These are phyloP conservation scores for Anoplopoma fimbria DNA, from an alignment of 2,113 vertebrate species.

Conservation along the genomic window DNA sequence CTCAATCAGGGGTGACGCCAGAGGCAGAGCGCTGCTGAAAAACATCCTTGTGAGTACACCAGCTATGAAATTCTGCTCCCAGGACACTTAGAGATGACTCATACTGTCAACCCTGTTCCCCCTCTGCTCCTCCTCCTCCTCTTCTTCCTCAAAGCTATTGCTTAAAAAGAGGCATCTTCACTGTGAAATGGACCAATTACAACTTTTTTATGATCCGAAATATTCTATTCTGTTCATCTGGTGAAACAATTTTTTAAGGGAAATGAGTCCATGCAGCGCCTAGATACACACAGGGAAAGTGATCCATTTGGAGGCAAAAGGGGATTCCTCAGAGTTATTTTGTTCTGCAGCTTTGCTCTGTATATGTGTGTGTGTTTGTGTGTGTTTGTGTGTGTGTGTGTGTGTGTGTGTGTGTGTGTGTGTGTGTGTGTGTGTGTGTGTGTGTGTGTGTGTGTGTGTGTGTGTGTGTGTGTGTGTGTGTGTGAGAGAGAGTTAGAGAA, in stretches of 20 bases:
- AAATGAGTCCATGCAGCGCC: constrained; percentile 49
- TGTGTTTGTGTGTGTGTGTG: constrained; percentile 23
- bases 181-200: constrained; percentile 34
- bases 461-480: constrained; percentile 30
- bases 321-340: constrained; percentile 53
- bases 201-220: constrained; percentile 27
- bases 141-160: neutral
- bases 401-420: constrained; percentile 31
- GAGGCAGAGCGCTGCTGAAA: neutral
- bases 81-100: constrained; percentile 56
- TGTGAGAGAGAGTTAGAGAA: neutral
- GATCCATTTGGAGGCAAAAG: constrained; percentile 46
- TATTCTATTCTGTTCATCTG: constrained; percentile 22
- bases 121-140: neutral
- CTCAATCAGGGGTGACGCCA: constrained; percentile 36
- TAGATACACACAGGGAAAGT: constrained; percentile 46
- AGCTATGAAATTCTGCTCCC: constrained; percentile 38
- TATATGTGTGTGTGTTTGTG: too few relatives aligned
- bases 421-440: constrained; percentile 16
- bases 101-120: constrained; percentile 34
- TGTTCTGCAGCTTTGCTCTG: constrained; percentile 5
- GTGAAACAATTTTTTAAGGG: constrained; percentile 26
- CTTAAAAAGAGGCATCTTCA: constrained; percentile 38
- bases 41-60: constrained; percentile 36
- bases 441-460: constrained; percentile 13